These are phyloP conservation scores for Ammodytes marinus DNA, from an alignment of 2,113 vertebrate species.

Conservation along the genomic window DNA sequence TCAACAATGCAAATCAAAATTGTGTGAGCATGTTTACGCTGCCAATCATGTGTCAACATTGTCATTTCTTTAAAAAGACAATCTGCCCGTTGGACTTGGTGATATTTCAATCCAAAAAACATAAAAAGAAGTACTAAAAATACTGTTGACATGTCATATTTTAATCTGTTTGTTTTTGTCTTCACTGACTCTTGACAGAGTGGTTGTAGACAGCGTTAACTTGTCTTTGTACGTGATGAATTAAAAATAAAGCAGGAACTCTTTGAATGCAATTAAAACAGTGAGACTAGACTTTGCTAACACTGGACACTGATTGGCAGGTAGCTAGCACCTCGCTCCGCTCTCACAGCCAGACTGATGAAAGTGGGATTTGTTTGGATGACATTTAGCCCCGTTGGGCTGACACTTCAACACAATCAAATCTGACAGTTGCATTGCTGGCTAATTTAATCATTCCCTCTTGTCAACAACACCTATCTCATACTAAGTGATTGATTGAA, in stretches of 20 bases:
- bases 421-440: conserved; percentile 61
- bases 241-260: conserved; percentile 9
- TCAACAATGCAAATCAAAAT: conserved; percentile 44
- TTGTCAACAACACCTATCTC: conserved; percentile 40
- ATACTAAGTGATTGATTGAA: conserved; percentile 49
- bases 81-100: conserved; percentile 20
- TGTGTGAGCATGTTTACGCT: conserved; percentile 44
- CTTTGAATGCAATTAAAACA: conserved; percentile 32
- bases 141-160: conserved; percentile 10
- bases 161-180: conserved; percentile 5
- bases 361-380: conserved; percentile 52
- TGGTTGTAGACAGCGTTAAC: not conserved
- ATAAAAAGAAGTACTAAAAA: conserved; percentile 47
- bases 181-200: conserved; percentile 11
- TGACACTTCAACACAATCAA: conserved; percentile 44
- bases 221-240: not conserved
- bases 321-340: conserved; percentile 20
- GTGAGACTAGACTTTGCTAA: conserved; percentile 25
- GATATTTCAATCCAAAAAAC: conserved; percentile 13
- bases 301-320: conserved; percentile 65
- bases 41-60: conserved; percentile 56
- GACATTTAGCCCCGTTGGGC: conserved; percentile 48
- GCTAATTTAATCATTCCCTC: conserved; percentile 52
- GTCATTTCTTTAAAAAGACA: conserved; percentile 28
- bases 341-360: conserved; percentile 43